Conservation (phyloP, 2,113 vertebrate species). For the Dasyornis broadbenti region DNA sequence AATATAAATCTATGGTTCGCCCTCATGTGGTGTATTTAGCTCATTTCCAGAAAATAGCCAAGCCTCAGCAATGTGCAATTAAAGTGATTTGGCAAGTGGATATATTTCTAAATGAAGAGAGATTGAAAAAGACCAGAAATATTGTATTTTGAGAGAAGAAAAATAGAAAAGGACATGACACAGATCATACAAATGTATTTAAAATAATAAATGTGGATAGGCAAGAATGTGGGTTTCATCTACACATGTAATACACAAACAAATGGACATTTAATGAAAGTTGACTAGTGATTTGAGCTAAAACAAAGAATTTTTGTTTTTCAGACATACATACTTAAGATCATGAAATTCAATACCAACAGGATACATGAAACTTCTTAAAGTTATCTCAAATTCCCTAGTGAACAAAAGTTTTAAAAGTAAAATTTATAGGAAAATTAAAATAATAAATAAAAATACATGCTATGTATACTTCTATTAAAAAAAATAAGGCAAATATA, state of each 20-base stretch:
- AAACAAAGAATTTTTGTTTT: neutral
- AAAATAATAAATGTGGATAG: neutral
- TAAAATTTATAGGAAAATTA: neutral
- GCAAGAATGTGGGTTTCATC: neutral
- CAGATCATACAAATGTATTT: neutral
- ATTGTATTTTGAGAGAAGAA: neutral
- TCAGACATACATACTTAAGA: neutral
- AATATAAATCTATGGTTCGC: conserved; percentile 28
- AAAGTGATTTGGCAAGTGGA: neutral
- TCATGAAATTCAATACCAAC: neutral
- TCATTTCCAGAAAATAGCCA: conserved; percentile 12
- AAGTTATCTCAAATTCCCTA: neutral
- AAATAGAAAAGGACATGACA: neutral
- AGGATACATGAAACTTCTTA: neutral
- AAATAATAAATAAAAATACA: neutral
- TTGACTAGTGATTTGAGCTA: neutral
- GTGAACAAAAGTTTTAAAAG: neutral
- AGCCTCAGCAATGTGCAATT: neutral
- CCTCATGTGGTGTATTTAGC: conserved; percentile 46
- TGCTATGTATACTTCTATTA: neutral
- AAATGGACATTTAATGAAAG: neutral
- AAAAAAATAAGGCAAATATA: neutral
- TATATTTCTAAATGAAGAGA: neutral
- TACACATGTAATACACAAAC: neutral
- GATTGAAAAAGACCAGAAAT: neutral